Base-by-base conservation (phyloP, 2,797 vertebrate genomes). In the Rhadinocentrus ornatus region DNA sequence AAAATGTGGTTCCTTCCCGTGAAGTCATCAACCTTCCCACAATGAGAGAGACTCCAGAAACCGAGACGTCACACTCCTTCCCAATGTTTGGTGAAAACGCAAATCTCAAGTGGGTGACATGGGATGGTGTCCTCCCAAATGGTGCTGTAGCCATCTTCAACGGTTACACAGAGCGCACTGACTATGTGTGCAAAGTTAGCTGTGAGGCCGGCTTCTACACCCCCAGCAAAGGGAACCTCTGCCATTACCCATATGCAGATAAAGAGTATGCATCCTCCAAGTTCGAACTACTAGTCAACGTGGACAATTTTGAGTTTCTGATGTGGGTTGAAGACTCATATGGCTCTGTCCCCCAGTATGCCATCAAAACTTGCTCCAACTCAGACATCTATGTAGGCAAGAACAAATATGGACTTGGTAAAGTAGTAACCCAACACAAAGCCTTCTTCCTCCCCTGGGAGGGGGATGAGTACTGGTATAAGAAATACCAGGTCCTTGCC, bases 391-490 rank as follows among this genome's bases (percentile, higher is more conserved):
- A 88, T 0, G 92, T 94, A 44, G 94, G 93, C 12, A 94, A 94
- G 52, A 94, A 95, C 82, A 93, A 94, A 75, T 95, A 95, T 6
- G 94, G 94, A 2, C 89, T 95, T 15, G 94, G 94, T 27, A 95
- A 95, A 69, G 93, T 95, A 50, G 93, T 92, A 65, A 64, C 75
- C 44, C 73, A 73, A 44, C 91, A 94, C 5, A 78, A 93, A 57
- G 93, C 93, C 26, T 95, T 95, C 86, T 95, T 94, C 72, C 85
- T 95, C 12, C 93, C 93, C 10, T 94, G 89, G 86, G 88, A 94
- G 64, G 94, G 94, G 0, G 80, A 94, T 2, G 94, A 95, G 80
- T 94, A 94, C 84, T 95, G 93, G 93, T 95, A 95, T 78, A 95
- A 94, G 81, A 52, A 0, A 0, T 95, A 95, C 81, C 90, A 94